Evolutionary conservation across 2,113 vertebrate genomes (phyloP).

Genomic region (Oxygymnocypris stewartii): DNA sequence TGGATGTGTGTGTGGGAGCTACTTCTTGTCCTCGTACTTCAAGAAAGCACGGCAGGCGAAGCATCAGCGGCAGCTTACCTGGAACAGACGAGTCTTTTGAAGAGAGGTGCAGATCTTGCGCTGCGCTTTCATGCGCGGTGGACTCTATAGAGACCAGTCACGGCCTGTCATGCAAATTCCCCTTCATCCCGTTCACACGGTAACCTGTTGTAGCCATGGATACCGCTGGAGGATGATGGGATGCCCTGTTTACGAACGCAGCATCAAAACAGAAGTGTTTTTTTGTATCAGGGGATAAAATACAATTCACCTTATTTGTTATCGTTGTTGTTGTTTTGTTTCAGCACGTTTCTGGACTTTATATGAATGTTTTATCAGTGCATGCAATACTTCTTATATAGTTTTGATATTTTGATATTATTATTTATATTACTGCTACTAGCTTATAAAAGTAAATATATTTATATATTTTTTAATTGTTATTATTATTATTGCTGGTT

Average conservation of each 20-base stretch:
- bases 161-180: conserved; percentile 34
- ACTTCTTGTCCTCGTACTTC: background rate
- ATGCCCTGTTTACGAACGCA: background rate
- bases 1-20: background rate
- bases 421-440: background rate
- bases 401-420: background rate
- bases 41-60: background rate
- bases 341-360: background rate
- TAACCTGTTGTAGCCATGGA: conserved; percentile 24
- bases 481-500: too few species aligned
- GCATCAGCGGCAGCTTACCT: background rate
- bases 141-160: conserved; percentile 29
- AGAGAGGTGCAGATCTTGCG: background rate
- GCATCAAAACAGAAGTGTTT: background rate
- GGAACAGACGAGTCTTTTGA: background rate
- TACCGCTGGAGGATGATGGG: conserved; percentile 11
- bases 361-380: background rate
- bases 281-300: background rate
- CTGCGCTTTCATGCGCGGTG: background rate
- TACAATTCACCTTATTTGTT: too few species aligned
- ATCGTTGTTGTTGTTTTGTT: too few species aligned
- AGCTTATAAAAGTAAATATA: too few species aligned
- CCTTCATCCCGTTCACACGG: conserved; percentile 35
- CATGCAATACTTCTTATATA: too few species aligned
- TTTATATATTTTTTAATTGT: too few species aligned